Base-by-base conservation (phyloP, 2,113 vertebrate species). In the Xiphophorus maculatus region DNA sequence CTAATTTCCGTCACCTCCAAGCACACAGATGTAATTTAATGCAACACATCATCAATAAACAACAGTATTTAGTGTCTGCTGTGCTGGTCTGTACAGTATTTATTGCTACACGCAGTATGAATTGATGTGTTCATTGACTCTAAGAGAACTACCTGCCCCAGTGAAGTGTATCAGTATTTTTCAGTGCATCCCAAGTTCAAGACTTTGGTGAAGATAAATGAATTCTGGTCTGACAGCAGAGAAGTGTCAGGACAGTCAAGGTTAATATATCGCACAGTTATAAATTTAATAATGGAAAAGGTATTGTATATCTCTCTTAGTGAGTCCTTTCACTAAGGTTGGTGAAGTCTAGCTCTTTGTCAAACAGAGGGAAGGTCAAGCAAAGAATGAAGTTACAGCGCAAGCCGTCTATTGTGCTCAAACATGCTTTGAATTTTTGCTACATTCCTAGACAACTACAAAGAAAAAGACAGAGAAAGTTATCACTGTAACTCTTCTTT, bases 171-270 rank as follows among this genome's bases (percentile, higher is more conserved):
- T 69, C 68, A 79, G 64, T 85, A n/a, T 82, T 79, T 66, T 71
- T 78, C 63, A 42, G 73, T 62, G 63, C 61, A 72, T 72, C 78
- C 14, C 62, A 60, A 69, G 79, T 81, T 84, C 72, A 72, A 82
- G 54, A 69, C 54, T 77, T 66, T 79, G 70, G 61, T 73, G 72
- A 69, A 79, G 80, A 90, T 83, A 67, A 89, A 87, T 85, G 69
- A 73, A 68, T 84, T 60, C 48, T 71, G 67, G 62, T 40, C 74
- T 68, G 54, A 73, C 73, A 71, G 79, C 71, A 33, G 68, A 64
- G 74, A 44, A 1, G 58, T 8, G 29, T 51, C 40, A 81, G 69
- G 69, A 79, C 64, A 77, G 77, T 70, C 27, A 28, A 80, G 74
- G 82, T 86, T 79, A 88, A 84, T 84, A 74, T 74, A 77, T 67